Evolutionary conservation across 1,140 invertebrate species (phyloP).

Genomic region (Caenorhabditis remanei): DNA sequence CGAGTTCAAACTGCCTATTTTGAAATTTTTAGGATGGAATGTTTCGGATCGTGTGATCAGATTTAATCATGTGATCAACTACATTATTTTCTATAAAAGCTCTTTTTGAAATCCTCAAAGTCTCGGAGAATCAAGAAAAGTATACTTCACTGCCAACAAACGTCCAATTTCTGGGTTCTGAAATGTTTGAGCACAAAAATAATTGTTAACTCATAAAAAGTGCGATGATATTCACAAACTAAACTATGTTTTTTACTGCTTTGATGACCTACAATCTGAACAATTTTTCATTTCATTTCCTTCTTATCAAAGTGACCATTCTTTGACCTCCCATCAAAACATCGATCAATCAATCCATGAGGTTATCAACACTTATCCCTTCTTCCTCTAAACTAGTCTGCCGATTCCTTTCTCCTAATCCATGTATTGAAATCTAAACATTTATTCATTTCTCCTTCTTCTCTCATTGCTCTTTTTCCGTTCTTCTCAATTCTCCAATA

Average conservation of each 20-base stretch:
- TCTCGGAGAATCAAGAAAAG: too few relatives aligned
- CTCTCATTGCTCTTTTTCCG: neutral
- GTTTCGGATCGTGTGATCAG: neutral
- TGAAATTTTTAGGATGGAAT: neutral
- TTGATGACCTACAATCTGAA: neutral
- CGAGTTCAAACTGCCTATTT: neutral
- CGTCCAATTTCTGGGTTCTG: neutral
- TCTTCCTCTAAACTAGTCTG: neutral
- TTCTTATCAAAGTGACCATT: neutral
- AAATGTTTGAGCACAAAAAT: neutral
- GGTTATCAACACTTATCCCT: neutral
- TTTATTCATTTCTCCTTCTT: neutral
- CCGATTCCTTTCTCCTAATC: neutral
- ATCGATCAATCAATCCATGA: slow-evolving; percentile 21
- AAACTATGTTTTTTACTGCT: neutral
- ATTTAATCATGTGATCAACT: neutral
- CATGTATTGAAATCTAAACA: too few relatives aligned
- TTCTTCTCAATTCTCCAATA: neutral
- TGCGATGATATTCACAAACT: neutral
- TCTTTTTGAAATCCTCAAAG: neutral
- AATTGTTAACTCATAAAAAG: neutral
- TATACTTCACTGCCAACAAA: too few relatives aligned
- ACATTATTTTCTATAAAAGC: neutral
- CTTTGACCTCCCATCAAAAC: slow-evolving; percentile 23
- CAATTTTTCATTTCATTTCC: neutral